Evolutionary conservation across 1,140 invertebrate genomes (phyloP).

Genomic region (Atta texana): DNA sequence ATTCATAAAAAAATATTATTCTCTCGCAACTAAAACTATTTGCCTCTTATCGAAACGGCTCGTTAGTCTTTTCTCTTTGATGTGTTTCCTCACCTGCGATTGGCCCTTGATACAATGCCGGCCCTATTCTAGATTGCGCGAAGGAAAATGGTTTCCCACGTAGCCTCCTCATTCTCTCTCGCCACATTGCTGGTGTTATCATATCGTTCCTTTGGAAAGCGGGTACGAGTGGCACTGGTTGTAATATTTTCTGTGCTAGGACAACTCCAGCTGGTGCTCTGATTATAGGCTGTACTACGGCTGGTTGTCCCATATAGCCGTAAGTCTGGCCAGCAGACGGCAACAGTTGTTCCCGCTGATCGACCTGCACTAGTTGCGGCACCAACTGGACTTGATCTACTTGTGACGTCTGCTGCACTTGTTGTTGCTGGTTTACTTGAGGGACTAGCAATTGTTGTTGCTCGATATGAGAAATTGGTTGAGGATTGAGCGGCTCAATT

Average conservation of each 20-base stretch:
- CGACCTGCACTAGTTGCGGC: slow-evolving; percentile 30
- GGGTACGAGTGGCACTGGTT: slow-evolving; percentile 24
- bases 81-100: slow-evolving; percentile 50
- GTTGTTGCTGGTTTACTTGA: slow-evolving; percentile 37
- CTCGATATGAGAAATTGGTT: neutral
- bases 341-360: slow-evolving; percentile 38
- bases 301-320: slow-evolving; percentile 11
- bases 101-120: slow-evolving; percentile 72
- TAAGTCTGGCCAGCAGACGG: slow-evolving; percentile 24
- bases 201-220: slow-evolving; percentile 61
- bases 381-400: neutral
- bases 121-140: slow-evolving; percentile 69
- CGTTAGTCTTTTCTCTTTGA: neutral
- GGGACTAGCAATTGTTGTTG: neutral
- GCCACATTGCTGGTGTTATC: slow-evolving; percentile 59
- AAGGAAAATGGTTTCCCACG: slow-evolving; percentile 60
- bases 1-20: slow-evolving; percentile 10
- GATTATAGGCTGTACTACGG: slow-evolving; percentile 36
- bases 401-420: slow-evolving; percentile 13
- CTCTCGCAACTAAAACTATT: neutral
- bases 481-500: neutral
- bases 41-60: neutral
- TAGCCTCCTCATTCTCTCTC: slow-evolving; percentile 65
- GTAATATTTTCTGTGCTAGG: slow-evolving; percentile 30
- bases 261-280: neutral